Conservation (phyloP, 2,888 invertebrate species). For the Pheosia tremula region DNA sequence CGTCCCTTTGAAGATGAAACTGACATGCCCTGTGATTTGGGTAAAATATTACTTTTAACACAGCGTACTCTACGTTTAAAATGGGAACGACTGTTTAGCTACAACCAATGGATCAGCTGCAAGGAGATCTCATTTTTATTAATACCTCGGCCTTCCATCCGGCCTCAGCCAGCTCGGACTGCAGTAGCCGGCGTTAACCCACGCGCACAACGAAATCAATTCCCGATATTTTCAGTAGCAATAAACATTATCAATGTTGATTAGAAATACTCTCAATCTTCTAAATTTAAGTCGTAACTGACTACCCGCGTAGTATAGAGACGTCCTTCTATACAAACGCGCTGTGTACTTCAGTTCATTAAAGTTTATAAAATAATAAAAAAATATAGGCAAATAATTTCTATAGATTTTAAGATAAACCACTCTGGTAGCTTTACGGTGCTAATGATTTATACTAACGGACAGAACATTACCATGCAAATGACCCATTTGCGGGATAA, state of each 20-base stretch:
- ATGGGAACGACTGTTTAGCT: not conserved
- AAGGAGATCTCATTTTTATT: slow-evolving; percentile 1
- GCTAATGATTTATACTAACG: slow-evolving; percentile 27
- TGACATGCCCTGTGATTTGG: not conserved
- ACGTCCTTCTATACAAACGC: no score
- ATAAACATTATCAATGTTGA: not conserved
- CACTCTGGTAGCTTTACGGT: slow-evolving; percentile 15
- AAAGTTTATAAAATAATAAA: not conserved
- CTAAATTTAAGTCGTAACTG: not conserved
- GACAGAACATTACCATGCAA: slow-evolving; percentile 32
- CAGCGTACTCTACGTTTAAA: not conserved
- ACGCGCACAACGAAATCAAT: not conserved
- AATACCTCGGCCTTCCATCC: slow-evolving; percentile 2
- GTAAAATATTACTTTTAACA: not conserved
- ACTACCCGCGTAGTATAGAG: not conserved
- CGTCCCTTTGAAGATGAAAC: not conserved
- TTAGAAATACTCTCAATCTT: not conserved
- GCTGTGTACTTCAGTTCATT: no score
- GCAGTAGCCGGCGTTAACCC: not conserved
- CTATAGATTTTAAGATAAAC: slow-evolving; percentile 7
- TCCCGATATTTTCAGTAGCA: not conserved
- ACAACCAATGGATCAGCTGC: not conserved
- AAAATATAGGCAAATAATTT: not conserved
- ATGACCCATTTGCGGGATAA: slow-evolving; percentile 32
- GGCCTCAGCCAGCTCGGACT: not conserved